Percentiles rank a stretch among this genome's conserved stretches.
Conservation (phyloP, 2,113 vertebrate genomes). For the Mastomys natalensis region DNA sequence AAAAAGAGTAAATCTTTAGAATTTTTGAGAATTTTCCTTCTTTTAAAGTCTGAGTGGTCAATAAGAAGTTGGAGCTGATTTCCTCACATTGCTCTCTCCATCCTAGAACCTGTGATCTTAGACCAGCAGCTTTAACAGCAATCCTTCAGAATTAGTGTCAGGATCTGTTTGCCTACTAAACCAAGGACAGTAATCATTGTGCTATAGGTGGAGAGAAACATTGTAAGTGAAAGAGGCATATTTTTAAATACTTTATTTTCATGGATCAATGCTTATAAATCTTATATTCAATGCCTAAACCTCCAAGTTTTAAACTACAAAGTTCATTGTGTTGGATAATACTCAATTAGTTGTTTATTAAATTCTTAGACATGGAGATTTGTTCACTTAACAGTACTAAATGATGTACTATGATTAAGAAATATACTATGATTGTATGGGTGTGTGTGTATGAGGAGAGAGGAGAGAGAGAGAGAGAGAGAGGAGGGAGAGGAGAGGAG, state of each 20-base stretch:
- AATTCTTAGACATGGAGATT: neutral
- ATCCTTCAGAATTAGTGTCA: neutral
- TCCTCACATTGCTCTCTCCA: neutral
- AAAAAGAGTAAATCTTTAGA: slow-evolving; percentile 23
- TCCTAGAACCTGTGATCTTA: neutral
- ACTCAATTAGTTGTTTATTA: neutral
- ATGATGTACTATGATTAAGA: neutral
- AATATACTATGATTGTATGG: neutral
- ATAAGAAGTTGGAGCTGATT: neutral
- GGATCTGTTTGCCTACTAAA: neutral
- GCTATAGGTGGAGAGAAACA: neutral
- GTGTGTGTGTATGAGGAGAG: neutral
- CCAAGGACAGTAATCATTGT: neutral
- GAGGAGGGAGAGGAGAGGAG: neutral
- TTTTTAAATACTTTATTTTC: too few relatives aligned
- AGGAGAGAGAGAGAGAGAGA: neutral
- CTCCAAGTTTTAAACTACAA: neutral
- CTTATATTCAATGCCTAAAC: neutral
- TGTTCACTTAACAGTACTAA: neutral
- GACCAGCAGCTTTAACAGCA: fast-evolving
- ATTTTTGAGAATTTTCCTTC: neutral
- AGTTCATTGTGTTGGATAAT: neutral
- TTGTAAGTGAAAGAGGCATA: neutral
- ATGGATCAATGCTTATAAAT: neutral
- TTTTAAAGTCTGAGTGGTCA: neutral